Conservation (phyloP, 2,888 invertebrate genomes). For the Lucinisca nassula region DNA sequence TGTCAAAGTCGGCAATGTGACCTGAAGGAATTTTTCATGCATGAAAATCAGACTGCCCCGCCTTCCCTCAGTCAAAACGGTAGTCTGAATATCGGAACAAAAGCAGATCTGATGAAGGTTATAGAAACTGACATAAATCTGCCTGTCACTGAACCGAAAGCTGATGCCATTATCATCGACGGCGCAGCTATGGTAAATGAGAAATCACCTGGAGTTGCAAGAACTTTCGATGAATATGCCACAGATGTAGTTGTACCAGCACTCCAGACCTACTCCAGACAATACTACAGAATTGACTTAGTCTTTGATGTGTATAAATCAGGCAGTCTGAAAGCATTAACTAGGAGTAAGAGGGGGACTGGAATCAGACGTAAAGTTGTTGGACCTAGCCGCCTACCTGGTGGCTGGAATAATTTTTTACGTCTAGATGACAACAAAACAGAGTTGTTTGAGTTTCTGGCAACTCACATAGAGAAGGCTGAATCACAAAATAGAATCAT, state of each 20-base stretch:
- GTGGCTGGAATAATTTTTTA: too few relatives aligned
- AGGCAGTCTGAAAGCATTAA: too few relatives aligned
- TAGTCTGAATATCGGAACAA: neutral
- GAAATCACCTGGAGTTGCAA: conserved; percentile 26
- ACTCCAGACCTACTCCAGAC: neutral
- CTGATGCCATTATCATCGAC: conserved; percentile 44
- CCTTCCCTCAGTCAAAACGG: conserved; percentile 29
- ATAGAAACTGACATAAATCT: neutral
- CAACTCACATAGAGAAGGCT: too few relatives aligned
- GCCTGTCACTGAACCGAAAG: neutral
- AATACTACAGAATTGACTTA: neutral
- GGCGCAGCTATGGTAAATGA: conserved; percentile 63
- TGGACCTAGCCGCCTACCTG: too few relatives aligned
- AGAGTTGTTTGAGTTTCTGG: too few relatives aligned
- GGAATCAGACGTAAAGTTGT: too few relatives aligned
- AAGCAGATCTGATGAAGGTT: conserved; percentile 22
- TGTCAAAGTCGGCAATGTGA: conserved; percentile 33
- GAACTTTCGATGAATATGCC: conserved; percentile 66
- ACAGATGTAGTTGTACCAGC: conserved; percentile 36
- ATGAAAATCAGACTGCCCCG: neutral
- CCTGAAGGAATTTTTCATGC: conserved; percentile 32
- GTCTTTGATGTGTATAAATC: too few relatives aligned
- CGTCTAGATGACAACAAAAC: too few relatives aligned
- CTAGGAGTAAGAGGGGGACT: too few relatives aligned
- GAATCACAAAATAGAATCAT: too few relatives aligned